Evolutionary conservation across 2,888 invertebrate species (phyloP).

Genomic region (Mongoloraphidia duomilia): DNA sequence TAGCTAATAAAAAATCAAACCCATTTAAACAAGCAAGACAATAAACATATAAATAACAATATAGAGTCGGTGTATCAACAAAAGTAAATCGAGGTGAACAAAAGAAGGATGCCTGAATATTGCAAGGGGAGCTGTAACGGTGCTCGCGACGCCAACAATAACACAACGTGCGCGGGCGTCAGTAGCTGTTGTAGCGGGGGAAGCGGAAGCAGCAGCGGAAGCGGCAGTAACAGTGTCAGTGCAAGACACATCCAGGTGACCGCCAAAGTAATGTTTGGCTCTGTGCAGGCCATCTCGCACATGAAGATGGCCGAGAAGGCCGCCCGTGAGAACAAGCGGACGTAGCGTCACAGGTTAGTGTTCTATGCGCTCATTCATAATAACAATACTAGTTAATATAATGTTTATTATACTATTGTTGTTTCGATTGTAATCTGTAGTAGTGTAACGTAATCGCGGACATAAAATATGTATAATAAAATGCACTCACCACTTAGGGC

Average conservation of each 20-base stretch:
- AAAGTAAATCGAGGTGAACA: too few relatives aligned
- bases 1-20: too few relatives aligned
- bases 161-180: constrained; percentile 38
- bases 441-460: too few relatives aligned
- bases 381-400: too few relatives aligned
- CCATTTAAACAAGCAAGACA: too few relatives aligned
- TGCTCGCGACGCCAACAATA: constrained; percentile 41
- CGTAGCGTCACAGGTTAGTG: constrained; percentile 25
- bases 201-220: constrained; percentile 13
- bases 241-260: constrained; percentile 39
- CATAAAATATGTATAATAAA: too few relatives aligned
- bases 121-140: constrained; percentile 32
- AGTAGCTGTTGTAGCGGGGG: constrained; percentile 6
- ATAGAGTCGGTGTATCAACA: too few relatives aligned
- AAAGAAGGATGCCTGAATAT: constrained; percentile 37
- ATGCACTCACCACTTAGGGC: too few relatives aligned
- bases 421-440: too few relatives aligned
- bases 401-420: too few relatives aligned
- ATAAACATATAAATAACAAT: too few relatives aligned
- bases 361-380: too few relatives aligned
- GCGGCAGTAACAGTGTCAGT: neutral
- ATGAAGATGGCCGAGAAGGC: constrained; percentile 56
- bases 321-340: constrained; percentile 45
- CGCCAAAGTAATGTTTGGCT: constrained; percentile 59
- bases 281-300: constrained; percentile 58